Percentiles rank a stretch among this genome's conserved stretches.
Conservation (phyloP, 1,140 invertebrate genomes). For the Limonius californicus region DNA sequence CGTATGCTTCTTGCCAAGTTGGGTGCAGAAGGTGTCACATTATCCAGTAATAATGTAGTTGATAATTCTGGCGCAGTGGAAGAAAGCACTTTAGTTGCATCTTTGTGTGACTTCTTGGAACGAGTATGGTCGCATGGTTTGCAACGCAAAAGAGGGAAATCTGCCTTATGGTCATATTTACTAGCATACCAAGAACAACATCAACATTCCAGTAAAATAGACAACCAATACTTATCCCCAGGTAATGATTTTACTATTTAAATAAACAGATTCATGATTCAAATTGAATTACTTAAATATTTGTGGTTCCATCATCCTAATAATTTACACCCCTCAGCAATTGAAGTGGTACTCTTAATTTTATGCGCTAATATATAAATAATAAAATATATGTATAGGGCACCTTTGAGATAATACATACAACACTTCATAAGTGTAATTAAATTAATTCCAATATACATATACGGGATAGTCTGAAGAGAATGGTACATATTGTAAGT, state of each 20-base stretch:
- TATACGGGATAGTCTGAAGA: no score
- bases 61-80: constrained; percentile 70
- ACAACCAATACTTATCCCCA: constrained; percentile 78
- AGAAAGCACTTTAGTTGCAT: constrained; percentile 96
- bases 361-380: no score
- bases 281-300: no score
- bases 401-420: no score
- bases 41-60: constrained; percentile 58
- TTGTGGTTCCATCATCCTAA: no score
- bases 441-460: no score
- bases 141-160: constrained; percentile 93
- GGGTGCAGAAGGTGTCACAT: constrained; percentile 87
- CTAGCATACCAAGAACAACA: constrained; percentile 85
- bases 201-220: constrained; percentile 71
- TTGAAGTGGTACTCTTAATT: no score
- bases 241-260: constrained; percentile 54
- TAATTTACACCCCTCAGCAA: no score
- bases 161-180: constrained; percentile 91
- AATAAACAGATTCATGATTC: not conserved
- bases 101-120: constrained; percentile 95
- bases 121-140: constrained; percentile 97
- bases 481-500: no score
- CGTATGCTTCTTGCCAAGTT: constrained; percentile 97
- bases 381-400: no score
- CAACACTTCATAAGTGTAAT: no score